Percentiles rank a stretch among this genome's conserved stretches.
Conservation (phyloP, 2,888 invertebrate genomes). For the Drosophila demipolita region DNA sequence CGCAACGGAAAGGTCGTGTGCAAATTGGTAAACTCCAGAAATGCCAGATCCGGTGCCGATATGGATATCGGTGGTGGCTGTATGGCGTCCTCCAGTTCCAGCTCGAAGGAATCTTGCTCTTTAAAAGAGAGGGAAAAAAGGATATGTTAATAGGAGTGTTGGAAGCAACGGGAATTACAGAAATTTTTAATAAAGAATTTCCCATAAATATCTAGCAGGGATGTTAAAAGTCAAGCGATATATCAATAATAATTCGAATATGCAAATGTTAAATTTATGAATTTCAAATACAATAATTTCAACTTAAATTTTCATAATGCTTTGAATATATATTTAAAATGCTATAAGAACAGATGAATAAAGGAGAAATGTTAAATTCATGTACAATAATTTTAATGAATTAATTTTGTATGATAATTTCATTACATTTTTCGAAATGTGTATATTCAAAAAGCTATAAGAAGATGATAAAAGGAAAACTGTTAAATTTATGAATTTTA, state of each 20-base stretch:
- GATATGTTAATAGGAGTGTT: neutral
- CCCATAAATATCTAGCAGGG: neutral
- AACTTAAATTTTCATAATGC: neutral
- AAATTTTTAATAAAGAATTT: neutral
- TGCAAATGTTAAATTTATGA: neutral
- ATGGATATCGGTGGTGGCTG: conserved; percentile 92
- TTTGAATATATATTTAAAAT: neutral
- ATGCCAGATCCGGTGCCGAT: conserved; percentile 92
- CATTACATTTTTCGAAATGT: neutral
- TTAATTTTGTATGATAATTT: neutral
- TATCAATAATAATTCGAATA: neutral
- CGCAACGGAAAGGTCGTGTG: conserved; percentile 87
- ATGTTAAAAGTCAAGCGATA: neutral
- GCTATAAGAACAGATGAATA: neutral
- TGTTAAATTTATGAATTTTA: neutral
- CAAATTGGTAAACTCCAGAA: conserved; percentile 86
- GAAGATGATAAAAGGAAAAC: neutral
- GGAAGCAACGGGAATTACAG: neutral
- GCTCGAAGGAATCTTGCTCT: conserved; percentile 87
- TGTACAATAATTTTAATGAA: neutral
- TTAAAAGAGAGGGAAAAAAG: conserved; percentile 13
- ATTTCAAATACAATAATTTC: neutral
- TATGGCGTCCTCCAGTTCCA: conserved; percentile 89
- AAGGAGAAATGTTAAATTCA: neutral
- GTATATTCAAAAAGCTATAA: neutral